Percentiles rank a stretch among this genome's conserved stretches.
phyloP scores from a whole-genome alignment of 2,797 vertebrate genomes.

The Coluber constrictor region DNA sequence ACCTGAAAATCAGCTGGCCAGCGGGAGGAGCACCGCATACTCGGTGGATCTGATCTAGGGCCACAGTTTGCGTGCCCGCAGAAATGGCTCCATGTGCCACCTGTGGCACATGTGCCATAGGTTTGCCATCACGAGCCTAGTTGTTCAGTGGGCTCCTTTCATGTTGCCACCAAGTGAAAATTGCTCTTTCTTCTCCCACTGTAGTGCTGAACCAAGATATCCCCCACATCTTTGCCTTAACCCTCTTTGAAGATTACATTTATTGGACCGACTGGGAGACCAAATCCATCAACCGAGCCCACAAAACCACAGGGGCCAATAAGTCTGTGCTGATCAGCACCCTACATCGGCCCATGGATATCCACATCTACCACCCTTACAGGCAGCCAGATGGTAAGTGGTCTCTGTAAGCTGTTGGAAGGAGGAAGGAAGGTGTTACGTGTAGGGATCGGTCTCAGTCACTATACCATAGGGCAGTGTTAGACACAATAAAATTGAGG shows the following conservation, averaged over 20 bases:
- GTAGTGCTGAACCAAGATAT: slow-evolving; percentile 85
- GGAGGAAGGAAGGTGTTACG: background rate
- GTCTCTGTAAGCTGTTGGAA: too few species aligned
- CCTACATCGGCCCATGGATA: slow-evolving; percentile 94
- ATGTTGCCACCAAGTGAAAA: background rate
- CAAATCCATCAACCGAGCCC: slow-evolving; percentile 94
- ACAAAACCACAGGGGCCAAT: slow-evolving; percentile 84
- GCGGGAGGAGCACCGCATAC: too few species aligned
- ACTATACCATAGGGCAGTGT: background rate
- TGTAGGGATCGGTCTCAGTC: background rate
- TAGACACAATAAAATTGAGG: background rate
- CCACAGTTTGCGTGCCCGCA: fast-evolving
- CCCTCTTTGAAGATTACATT: slow-evolving; percentile 95
- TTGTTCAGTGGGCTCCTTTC: fast-evolving
- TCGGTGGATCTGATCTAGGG: too few species aligned
- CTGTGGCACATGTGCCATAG: too few species aligned
- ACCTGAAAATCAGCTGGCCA: too few species aligned
- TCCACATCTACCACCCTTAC: slow-evolving; percentile 85
- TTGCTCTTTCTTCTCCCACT: background rate
- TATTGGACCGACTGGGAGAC: slow-evolving; percentile 99
- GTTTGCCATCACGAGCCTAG: too few species aligned
- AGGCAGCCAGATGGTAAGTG: slow-evolving; percentile 79
- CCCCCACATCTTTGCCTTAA: slow-evolving; percentile 97
- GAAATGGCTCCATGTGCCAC: too few species aligned
- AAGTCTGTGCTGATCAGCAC: slow-evolving; percentile 94